Conservation (phyloP, 2,797 vertebrate genomes). For the Sebastiscus tertius region DNA sequence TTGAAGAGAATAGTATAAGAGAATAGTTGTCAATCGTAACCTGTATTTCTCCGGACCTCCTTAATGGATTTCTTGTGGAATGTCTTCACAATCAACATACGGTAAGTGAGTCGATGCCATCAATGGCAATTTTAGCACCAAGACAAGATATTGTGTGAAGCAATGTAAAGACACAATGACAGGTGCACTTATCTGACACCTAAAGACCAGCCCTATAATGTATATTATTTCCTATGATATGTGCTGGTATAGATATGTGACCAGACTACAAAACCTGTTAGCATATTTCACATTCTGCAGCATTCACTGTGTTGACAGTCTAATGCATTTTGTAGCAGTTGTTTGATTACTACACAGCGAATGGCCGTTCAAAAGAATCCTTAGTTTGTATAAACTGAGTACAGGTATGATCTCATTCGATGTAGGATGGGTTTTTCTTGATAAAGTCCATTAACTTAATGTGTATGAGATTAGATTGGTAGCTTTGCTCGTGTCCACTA, state of each 20-base stretch:
- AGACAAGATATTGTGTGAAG: neutral
- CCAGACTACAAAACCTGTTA: neutral
- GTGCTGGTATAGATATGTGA: neutral
- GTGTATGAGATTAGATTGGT: slow-evolving; percentile 56
- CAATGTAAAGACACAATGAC: slow-evolving; percentile 7
- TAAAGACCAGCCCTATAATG: neutral
- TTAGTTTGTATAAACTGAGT: neutral
- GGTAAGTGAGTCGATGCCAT: slow-evolving; percentile 3
- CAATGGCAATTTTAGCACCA: slow-evolving; percentile 8
- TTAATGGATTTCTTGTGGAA: neutral
- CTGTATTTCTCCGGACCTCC: neutral
- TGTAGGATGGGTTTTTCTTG: slow-evolving; percentile 8
- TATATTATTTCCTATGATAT: neutral
- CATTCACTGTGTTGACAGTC: neutral
- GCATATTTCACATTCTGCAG: neutral
- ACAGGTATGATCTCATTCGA: slow-evolving; percentile 32
- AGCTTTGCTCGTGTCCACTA: slow-evolving; percentile 39
- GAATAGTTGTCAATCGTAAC: neutral
- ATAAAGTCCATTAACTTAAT: slow-evolving; percentile 67
- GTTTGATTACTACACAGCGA: neutral
- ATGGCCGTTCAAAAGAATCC: neutral
- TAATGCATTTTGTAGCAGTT: neutral
- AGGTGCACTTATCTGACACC: slow-evolving; percentile 19
- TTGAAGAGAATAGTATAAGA: neutral
- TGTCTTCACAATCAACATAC: neutral